Base-by-base conservation (phyloP, 1,140 invertebrate genomes). In the Aphaenogaster rudis region DNA sequence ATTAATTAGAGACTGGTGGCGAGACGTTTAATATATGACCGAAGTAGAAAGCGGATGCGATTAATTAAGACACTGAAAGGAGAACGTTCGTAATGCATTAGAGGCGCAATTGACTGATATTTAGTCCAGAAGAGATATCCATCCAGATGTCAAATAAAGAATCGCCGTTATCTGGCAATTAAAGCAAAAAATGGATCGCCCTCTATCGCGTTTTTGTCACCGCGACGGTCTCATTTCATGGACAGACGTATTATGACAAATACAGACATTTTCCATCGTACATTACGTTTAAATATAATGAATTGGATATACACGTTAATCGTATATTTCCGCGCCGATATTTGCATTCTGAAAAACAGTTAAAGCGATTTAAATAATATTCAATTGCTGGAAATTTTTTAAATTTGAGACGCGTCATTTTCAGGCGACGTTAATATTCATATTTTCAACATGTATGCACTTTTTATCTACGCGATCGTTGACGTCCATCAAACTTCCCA, bases 41-140 rank as follows among this genome's bases (percentile, higher is more conserved):
- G 33, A 54, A 61, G 7, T 84, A 61, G 69, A 76, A 84, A 84
- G 54, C 80, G 69, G 42, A 76, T 84, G 69, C 13, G 5, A 84
- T 74, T 84, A 76, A 84, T 84, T 84, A 84, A 84, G 69, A 63
- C 42, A n/a, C 48, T 61, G 80, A 84, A 61, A 74, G 42, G 69
- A 84, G 80, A 84, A 33, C 52, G 21, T 72, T 48, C 17, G 77
- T 33, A 64, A 50, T 17, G 42, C 21, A 4, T 63, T 63, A n/a
- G 63, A 82, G n/a, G 13, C 45, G 69, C 17, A 42, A 42, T 61
- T 84, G 67, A 61, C 21, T 74, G 67, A 74, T 82, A 82, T 57
- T 61, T n/a, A 74, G 15, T 17, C n/a, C 28, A 42, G 13, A 13
- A 48, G 13, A 59, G 39, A 82, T 82, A 74, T 74, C 4, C 17